phyloP scores from a whole-genome alignment of 2,888 invertebrate species.

The Lithophane socia region DNA sequence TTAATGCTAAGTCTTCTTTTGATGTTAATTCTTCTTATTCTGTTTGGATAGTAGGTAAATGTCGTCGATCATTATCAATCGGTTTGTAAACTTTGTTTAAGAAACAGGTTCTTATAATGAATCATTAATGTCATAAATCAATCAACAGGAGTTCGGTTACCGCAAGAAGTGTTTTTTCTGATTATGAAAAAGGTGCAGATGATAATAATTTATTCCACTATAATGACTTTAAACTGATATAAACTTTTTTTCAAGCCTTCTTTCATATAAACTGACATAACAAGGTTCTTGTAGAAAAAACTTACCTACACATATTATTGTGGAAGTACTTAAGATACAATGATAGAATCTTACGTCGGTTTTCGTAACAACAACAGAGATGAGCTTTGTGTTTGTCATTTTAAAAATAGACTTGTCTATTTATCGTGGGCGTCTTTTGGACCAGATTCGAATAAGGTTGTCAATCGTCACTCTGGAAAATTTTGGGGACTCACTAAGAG shows the following conservation, averaged over 20 bases:
- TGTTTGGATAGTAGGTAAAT: neutral
- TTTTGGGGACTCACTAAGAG: neutral
- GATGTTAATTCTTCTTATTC: neutral
- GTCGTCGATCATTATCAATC: neutral
- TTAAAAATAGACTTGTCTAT: slow-evolving; percentile 47
- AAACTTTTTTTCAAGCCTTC: neutral
- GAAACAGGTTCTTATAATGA: neutral
- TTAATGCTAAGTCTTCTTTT: neutral
- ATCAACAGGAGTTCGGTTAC: slow-evolving; percentile 18
- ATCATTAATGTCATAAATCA: slow-evolving; percentile 20
- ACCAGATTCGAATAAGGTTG: slow-evolving; percentile 35
- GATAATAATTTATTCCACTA: slow-evolving; percentile 20
- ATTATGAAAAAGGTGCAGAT: slow-evolving; percentile 12
- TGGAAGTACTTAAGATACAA: slow-evolving; percentile 13
- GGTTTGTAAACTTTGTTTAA: neutral
- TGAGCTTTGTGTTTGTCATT: slow-evolving; percentile 24
- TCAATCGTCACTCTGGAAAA: slow-evolving; percentile 28
- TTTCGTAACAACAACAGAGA: slow-evolving; percentile 23
- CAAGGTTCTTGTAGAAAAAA: slow-evolving; percentile 27
- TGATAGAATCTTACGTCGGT: slow-evolving; percentile 32
- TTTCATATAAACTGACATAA: neutral
- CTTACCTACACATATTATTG: slow-evolving; percentile 2
- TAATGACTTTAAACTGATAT: slow-evolving; percentile 4
- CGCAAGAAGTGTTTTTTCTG: neutral
- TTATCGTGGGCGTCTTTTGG: slow-evolving; percentile 19